Conservation (phyloP, 1,140 invertebrate genomes). For the Bombus superbus region DNA sequence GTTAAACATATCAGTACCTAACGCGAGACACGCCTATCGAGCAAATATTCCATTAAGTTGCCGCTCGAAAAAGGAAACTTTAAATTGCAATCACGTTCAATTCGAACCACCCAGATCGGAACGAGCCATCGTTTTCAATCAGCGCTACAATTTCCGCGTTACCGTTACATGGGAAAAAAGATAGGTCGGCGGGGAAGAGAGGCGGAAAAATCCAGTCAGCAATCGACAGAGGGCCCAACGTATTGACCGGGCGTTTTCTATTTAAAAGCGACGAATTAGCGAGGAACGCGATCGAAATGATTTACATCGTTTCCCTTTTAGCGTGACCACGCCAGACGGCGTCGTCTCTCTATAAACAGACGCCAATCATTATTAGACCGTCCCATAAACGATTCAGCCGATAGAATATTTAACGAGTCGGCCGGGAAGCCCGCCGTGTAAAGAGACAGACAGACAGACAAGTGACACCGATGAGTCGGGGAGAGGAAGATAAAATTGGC, state of each 20-base stretch:
- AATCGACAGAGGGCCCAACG: background rate
- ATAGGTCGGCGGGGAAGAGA: background rate
- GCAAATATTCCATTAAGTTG: background rate
- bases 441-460: background rate
- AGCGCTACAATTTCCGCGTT: constrained; percentile 1
- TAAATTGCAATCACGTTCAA: background rate
- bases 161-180: background rate
- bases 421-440: background rate
- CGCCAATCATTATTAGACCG: constrained; percentile 46
- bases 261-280: constrained; percentile 13
- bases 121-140: constrained; percentile 14
- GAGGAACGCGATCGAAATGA: constrained; percentile 19
- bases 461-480: too few species aligned
- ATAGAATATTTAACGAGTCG: constrained; percentile 39
- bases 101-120: background rate
- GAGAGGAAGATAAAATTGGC: background rate
- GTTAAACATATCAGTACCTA: background rate
- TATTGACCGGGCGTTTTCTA: background rate
- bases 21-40: background rate
- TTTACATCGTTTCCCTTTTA: constrained; percentile 45
- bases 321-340: background rate
- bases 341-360: constrained; percentile 31
- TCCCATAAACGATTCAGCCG: constrained; percentile 17
- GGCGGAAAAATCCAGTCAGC: background rate
- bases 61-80: background rate